Evolutionary conservation across 2,888 invertebrate genomes (phyloP), one percentile per base, ranked within the genome.

Genomic region (Timema podura): DNA sequence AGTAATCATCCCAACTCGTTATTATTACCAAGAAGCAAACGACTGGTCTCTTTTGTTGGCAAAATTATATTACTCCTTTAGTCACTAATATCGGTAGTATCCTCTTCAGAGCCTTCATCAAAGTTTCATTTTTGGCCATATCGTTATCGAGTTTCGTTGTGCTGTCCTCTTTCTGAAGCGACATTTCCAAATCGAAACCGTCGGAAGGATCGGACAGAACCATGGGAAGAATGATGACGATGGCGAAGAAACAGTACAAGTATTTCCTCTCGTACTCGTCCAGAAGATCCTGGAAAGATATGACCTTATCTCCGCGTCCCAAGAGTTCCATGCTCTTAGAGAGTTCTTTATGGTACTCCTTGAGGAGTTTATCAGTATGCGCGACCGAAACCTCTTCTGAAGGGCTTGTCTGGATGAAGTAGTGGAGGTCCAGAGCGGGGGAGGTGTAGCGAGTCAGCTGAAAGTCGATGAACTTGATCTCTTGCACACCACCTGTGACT

Each of bases 231-330:
- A 75, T 72, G 54, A 71, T 71, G 64, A 74, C 69, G 5, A 74
- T 70, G 44, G 73, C 72, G 7, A 75, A 67, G 46, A 76, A 73
- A 45, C 76, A 77, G 67, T 74, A 77, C 57, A 72, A 48, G 9
- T 71, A 65, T 67, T 74, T 71, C 16, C 69, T 69, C 47, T 75
- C 70, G 66, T 76, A 76, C 54, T 78, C 77, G n/a, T 74, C 68
- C 44, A 73, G 70, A 51, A 78, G 68, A 67, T 74, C 74, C 45
- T 74, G 71, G 47, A 76, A 30, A n/a, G 74, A 75, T n/a, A 71
- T 15, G 44, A 46, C n/a, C 0, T 30, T 46, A 5, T 67, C 11
- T 5, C 59, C 70, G n/a, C 48, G 48, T 0, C 67, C 69, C 54
- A 70, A 46, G 47, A 11, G 30, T 48, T 44, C 30, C 51, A 69